Conservation (phyloP, 2,113 vertebrate genomes). For the Phyllopteryx taeniolatus region DNA sequence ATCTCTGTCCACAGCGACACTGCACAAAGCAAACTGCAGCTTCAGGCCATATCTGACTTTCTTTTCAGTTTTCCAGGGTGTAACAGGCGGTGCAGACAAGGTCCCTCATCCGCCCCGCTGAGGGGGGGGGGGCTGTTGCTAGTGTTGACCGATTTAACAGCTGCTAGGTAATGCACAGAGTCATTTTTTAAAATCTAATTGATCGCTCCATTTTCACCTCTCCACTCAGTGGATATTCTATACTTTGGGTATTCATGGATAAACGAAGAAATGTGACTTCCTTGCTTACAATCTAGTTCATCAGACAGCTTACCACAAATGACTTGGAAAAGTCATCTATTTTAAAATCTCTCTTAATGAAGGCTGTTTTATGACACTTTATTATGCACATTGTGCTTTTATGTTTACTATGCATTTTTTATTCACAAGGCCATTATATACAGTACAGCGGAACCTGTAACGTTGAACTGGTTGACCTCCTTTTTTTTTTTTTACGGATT, state of each 20-base stretch:
- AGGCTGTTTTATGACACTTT: not conserved
- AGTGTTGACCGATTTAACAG: conserved; percentile 74
- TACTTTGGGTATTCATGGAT: conserved; percentile 36
- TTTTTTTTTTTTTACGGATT: too few species aligned
- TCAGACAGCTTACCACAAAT: conserved; percentile 17
- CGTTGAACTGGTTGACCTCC: not conserved
- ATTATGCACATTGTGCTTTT: conserved; percentile 3
- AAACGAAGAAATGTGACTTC: conserved; percentile 34
- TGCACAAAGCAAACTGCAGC: conserved; percentile 45
- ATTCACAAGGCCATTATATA: not conserved
- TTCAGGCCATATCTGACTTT: conserved; percentile 74
- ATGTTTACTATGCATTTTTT: conserved; percentile 2
- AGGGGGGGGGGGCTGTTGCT: conserved; percentile 41
- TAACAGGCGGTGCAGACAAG: conserved; percentile 56
- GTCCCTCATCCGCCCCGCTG: conserved; percentile 48
- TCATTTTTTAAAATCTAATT: conserved; percentile 78
- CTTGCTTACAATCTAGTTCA: conserved; percentile 18
- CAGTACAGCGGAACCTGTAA: not conserved
- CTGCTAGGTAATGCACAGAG: conserved; percentile 74
- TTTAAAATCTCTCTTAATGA: conserved; percentile 20
- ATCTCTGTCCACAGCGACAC: conserved; percentile 56
- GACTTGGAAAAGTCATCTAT: conserved; percentile 6
- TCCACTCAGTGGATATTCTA: conserved; percentile 50
- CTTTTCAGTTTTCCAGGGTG: conserved; percentile 67
- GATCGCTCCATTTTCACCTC: conserved; percentile 73